These are phyloP conservation scores for Thalassaphorura encarpata DNA, from an alignment of 1,140 invertebrate genomes.

Conservation along the genomic window DNA sequence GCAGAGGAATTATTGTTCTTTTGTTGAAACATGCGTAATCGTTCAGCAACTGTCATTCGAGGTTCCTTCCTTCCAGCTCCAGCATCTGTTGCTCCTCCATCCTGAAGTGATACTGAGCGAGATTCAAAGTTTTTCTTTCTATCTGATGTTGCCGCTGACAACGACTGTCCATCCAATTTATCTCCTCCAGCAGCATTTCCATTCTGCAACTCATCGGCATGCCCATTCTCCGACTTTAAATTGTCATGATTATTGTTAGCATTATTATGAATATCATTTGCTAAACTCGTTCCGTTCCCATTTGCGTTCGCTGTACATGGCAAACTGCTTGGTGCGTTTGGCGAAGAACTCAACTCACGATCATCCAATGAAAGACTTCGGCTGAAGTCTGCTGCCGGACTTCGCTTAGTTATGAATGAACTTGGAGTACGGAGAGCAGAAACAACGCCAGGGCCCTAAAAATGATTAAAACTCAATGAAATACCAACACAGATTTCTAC, in stretches of 20 bases:
- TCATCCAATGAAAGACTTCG: conserved; percentile 17
- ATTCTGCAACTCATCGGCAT: conserved; percentile 4
- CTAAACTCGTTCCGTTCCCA: conserved; percentile 2
- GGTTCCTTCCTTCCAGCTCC: conserved; percentile 5
- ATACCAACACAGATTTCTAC: not conserved
- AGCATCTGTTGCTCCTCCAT: conserved; percentile 18
- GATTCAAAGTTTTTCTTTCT: too few relatives aligned
- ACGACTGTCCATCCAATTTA: conserved; percentile 22
- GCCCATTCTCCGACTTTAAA: not conserved
- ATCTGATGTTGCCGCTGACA: too few relatives aligned
- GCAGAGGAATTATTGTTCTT: conserved; percentile 12
- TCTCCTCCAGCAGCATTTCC: conserved; percentile 25
- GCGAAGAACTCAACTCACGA: not conserved
- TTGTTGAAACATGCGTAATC: conserved; percentile 56
- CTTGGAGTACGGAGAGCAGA: conserved; percentile 28
- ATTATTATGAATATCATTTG: conserved; percentile 9
- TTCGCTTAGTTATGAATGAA: conserved; percentile 25
- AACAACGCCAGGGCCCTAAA: not conserved
- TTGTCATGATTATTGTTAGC: conserved; percentile 4
- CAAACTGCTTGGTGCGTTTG: conserved; percentile 1
- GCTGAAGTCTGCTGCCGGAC: conserved; percentile 18
- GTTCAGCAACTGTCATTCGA: conserved; percentile 58
- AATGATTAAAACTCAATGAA: not conserved
- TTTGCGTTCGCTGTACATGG: not conserved
- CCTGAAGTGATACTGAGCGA: too few relatives aligned